These are phyloP conservation scores for Stenichneumon culpator DNA, from an alignment of 2,888 invertebrate species.

Conservation along the genomic window DNA sequence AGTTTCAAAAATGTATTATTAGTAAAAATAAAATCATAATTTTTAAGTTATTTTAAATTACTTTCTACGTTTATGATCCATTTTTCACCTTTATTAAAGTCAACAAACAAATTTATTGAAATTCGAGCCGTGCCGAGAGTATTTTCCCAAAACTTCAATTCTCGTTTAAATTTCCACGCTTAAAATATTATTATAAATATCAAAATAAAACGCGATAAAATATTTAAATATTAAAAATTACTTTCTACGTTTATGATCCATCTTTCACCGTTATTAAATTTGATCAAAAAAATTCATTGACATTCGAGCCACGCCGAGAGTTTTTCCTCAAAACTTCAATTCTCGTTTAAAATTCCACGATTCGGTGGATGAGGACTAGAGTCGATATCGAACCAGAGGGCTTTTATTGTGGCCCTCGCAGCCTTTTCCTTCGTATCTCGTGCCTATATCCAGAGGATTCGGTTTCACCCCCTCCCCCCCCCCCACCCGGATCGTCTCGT, in stretches of 20 bases:
- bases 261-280: no score
- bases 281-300: no score
- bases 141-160: not conserved
- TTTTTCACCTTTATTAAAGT: no score
- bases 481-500: constrained; percentile 22
- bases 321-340: not conserved
- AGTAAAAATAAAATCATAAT: no score
- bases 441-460: constrained; percentile 40
- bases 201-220: not conserved
- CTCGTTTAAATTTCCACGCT: not conserved
- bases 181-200: no score
- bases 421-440: constrained; percentile 13
- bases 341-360: not conserved
- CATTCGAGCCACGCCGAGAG: not conserved
- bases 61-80: no score
- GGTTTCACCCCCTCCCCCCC: constrained; percentile 50
- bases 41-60: no score
- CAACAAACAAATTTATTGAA: no score
- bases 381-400: constrained; percentile 2
- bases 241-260: no score
- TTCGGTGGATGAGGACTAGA: not conserved
- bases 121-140: not conserved
- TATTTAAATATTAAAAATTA: no score
- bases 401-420: constrained; percentile 18
- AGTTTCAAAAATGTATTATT: no score